Base-by-base conservation (phyloP, 2,888 invertebrate genomes). In the Patella pellucida region DNA sequence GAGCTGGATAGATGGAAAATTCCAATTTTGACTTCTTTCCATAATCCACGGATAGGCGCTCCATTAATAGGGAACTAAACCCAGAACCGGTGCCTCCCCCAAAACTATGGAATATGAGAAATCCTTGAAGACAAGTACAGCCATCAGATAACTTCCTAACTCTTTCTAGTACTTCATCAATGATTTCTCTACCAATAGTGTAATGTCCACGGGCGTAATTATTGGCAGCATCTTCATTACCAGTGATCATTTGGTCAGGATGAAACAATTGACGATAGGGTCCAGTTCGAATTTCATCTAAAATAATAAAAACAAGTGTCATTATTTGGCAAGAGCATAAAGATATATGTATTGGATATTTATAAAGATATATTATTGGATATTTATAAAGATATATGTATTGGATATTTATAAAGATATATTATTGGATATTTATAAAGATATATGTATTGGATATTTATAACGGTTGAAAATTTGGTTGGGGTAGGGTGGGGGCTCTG, bases 131-230 rank as follows among this genome's bases (percentile, higher is more conserved):
- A 69, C 87, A 87, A n/a, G 85, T 84, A 76, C 87, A 87, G 74
- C 86, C 86, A 68, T 87, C 87, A 62, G 77, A 79, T 27, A 83
- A 74, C 78, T 89, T 95, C 84, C 96, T 94, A 75, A 95, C 92
- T 69, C 95, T 85, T 87, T 96, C 95, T 84, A 96, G 90, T 1
- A 94, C 94, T 3, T 94, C 84, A 81, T 95, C 95, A 23, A 95
- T 92, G 91, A 95, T 94, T 90, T 96, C 95, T 74, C 93, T 92
- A 1, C 97, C 98, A 89, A 98, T 96, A 84, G 98, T 98, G 94
- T 98, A 98, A 92, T 98, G 98, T 80, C 98, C 98, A 88, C 98
- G 95, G 78, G 98, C 98, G 85, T 98, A 98, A 93, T 98, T 98
- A 93, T 98, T 98, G 86, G 98, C 98, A 70, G 98, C 98, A 91